A percentile compares a stretch with the other conserved stretches of the same genome.
These are phyloP conservation scores for Ibycter americanus DNA, from an alignment of 2,797 vertebrate species.

Conservation along the genomic window DNA sequence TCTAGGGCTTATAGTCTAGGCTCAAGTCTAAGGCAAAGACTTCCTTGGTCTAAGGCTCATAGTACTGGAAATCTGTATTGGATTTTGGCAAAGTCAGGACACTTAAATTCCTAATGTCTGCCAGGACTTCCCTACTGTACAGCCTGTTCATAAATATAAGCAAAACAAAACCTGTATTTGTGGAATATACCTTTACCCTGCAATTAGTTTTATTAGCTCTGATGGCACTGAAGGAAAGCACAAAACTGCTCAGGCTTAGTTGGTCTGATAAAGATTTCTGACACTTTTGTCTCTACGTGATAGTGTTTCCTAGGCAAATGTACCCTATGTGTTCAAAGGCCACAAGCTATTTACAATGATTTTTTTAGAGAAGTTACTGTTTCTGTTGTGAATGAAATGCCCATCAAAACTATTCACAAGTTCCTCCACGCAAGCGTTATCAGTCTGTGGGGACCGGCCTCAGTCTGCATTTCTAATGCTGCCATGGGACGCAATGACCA, in stretches of 20 bases:
- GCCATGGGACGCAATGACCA: not conserved
- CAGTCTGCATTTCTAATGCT: not conserved
- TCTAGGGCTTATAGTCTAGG: not conserved
- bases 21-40: no score
- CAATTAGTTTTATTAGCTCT: no score
- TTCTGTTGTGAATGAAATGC: not conserved
- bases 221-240: not conserved
- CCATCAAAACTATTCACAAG: not conserved
- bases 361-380: not conserved
- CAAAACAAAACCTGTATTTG: not conserved
- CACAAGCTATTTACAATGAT: not conserved
- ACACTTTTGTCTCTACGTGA: fast-evolving
- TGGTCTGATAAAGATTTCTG: not conserved
- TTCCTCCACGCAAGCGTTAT: fast-evolving
- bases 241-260: not conserved
- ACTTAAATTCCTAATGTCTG: no score
- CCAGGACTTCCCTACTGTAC: not conserved
- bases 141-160: not conserved
- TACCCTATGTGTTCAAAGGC: not conserved
- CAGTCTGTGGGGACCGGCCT: not conserved
- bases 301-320: not conserved
- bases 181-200: not conserved
- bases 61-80: not conserved
- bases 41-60: not conserved
- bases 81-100: not conserved